Evolutionary conservation across 2,888 invertebrate genomes (phyloP).

Genomic region (Pterobdella sp.): DNA sequence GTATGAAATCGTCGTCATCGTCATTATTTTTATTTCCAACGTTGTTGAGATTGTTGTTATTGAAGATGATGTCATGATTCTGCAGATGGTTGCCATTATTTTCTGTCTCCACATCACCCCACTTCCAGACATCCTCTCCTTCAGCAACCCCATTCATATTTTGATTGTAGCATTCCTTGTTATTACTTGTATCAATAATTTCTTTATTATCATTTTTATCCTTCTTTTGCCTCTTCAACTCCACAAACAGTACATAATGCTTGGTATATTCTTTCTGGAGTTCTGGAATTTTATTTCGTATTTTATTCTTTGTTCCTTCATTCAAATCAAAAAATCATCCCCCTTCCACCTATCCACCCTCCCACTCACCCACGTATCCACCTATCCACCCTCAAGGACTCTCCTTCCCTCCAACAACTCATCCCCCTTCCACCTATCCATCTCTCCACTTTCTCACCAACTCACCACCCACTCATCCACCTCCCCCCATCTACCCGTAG

Average conservation of each 20-base stretch:
- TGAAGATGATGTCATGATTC: not conserved
- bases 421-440: not conserved
- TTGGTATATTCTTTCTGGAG: not conserved
- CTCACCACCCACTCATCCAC: conserved; percentile 10
- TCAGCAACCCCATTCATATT: not conserved
- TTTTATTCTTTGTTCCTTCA: no score
- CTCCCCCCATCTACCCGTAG: not conserved
- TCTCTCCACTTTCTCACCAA: not conserved
- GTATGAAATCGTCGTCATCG: not conserved
- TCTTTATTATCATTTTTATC: not conserved
- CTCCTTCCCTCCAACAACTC: not conserved
- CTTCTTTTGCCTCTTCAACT: not conserved
- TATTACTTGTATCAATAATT: not conserved
- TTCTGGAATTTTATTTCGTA: no score
- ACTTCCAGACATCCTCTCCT: not conserved
- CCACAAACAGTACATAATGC: conserved; percentile 6
- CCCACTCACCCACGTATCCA: not conserved
- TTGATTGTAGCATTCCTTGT: not conserved
- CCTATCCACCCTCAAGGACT: not conserved
- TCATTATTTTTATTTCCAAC: not conserved
- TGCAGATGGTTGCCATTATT: conserved; percentile 14
- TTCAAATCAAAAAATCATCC: no score
- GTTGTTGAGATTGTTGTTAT: not conserved
- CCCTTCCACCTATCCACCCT: not conserved
- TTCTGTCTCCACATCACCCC: no score